Percentiles rank a stretch among this genome's conserved stretches.
phyloP scores from a whole-genome alignment of 2,797 vertebrate genomes.

The Thamnophis elegans region DNA sequence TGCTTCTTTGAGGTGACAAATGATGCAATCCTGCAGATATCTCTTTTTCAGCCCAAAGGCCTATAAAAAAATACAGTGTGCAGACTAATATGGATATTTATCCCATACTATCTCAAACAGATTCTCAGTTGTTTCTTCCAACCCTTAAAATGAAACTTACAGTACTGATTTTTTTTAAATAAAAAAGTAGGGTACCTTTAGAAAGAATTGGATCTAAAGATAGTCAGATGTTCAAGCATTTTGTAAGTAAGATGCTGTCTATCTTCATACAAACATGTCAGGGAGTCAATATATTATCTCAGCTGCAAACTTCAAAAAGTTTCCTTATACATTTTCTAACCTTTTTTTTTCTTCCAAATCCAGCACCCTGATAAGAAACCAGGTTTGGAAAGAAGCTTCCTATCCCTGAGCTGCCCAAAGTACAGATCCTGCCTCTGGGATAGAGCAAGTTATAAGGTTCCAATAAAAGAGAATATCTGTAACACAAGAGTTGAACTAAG shows the following conservation, averaged over 20 bases:
- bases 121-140: neutral
- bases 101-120: neutral
- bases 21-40: neutral
- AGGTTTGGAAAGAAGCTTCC: neutral
- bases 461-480: neutral
- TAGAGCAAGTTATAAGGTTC: neutral
- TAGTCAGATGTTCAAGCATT: rapidly evolving
- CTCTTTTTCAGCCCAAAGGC: too few relatives aligned
- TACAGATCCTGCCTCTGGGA: neutral
- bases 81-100: neutral
- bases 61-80: too few relatives aligned
- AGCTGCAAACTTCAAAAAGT: neutral
- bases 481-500: neutral
- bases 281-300: rapidly evolving
- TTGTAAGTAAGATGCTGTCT: rapidly evolving
- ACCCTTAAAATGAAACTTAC: neutral
- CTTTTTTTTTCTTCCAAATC: rapidly evolving
- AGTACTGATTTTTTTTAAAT: neutral
- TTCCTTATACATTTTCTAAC: neutral
- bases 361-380: neutral
- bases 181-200: neutral
- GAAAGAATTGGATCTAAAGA: neutral
- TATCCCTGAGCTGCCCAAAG: neutral
- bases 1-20: neutral
- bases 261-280: neutral